Conservation (phyloP, 2,888 invertebrate genomes). For the Drosophila subquinaria region DNA sequence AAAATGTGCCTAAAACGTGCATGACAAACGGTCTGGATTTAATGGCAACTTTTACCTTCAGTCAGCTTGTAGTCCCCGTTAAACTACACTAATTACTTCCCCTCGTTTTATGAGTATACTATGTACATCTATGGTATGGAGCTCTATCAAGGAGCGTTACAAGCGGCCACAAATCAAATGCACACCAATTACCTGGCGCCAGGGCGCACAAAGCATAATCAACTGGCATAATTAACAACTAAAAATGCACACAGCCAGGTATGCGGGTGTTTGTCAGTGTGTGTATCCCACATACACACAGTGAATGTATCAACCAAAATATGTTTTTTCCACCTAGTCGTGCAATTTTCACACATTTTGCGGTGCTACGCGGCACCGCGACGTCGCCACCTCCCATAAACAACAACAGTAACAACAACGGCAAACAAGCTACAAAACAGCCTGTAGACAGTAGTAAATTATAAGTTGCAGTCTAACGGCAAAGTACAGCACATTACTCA, state of each 20-base stretch:
- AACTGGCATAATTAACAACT: constrained; percentile 80
- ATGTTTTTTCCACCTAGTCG: constrained; percentile 61
- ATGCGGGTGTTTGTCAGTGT: constrained; percentile 6
- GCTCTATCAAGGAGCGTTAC: constrained; percentile 70
- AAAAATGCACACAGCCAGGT: constrained; percentile 69
- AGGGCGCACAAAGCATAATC: constrained; percentile 78
- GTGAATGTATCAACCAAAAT: constrained; percentile 68
- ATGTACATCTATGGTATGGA: not conserved
- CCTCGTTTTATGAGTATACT: constrained; percentile 47
- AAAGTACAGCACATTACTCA: constrained; percentile 76
- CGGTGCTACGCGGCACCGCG: constrained; percentile 53
- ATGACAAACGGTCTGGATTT: constrained; percentile 27
- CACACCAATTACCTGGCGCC: constrained; percentile 80
- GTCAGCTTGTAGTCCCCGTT: constrained; percentile 62
- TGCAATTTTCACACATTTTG: constrained; percentile 81
- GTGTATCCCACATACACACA: constrained; percentile 3
- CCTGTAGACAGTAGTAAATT: constrained; percentile 76
- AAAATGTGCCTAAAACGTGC: not conserved
- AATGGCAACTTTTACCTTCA: constrained; percentile 67
- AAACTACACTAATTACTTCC: constrained; percentile 81
- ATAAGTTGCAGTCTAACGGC: constrained; percentile 66
- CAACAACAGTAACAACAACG: constrained; percentile 53
- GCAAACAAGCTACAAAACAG: constrained; percentile 67
- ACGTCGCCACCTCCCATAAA: constrained; percentile 41
- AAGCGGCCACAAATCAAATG: constrained; percentile 78